Conservation (phyloP, 1,140 invertebrate genomes). For the Brachionus paranguensis region DNA sequence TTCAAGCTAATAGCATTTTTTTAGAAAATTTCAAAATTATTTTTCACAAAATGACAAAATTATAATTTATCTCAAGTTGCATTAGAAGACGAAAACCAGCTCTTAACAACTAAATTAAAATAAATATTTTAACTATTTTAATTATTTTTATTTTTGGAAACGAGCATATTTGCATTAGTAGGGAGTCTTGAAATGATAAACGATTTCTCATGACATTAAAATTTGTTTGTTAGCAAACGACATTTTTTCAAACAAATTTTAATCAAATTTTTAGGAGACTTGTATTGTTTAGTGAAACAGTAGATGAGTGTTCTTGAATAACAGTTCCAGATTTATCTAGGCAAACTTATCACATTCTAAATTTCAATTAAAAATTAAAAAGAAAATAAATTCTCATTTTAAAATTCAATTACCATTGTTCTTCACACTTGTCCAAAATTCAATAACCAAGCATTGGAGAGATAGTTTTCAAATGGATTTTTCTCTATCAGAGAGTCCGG, state of each 20-base stretch:
- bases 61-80: neutral
- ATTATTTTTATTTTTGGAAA: neutral
- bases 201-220: neutral
- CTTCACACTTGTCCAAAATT: too few relatives aligned
- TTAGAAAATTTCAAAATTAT: neutral
- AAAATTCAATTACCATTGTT: neutral
- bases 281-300: neutral
- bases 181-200: neutral
- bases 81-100: neutral
- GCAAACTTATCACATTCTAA: neutral
- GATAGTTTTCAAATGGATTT: too few relatives aligned
- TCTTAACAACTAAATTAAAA: neutral
- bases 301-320: neutral
- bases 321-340: neutral
- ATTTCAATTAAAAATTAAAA: neutral
- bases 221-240: neutral
- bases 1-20: neutral
- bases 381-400: neutral
- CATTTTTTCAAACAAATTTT: neutral
- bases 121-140: neutral
- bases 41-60: neutral
- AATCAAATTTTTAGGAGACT: neutral
- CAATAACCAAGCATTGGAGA: too few relatives aligned
- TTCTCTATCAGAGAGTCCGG: too few relatives aligned
- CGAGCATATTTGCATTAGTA: neutral